These are phyloP conservation scores for Phyllopteryx taeniolatus DNA, from an alignment of 2,113 vertebrate genomes.

Conservation along the genomic window DNA sequence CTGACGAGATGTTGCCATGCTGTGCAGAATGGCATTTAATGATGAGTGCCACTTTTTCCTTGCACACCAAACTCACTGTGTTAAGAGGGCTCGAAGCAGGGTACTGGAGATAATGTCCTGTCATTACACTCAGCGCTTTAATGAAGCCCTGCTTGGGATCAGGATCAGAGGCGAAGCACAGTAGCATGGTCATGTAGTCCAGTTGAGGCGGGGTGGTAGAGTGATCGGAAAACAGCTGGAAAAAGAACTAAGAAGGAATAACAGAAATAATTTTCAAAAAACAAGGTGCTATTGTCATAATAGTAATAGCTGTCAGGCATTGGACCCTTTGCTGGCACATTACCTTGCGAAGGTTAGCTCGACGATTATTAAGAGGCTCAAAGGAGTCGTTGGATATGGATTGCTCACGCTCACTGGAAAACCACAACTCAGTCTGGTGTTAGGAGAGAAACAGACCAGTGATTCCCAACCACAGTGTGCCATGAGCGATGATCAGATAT, in stretches of 20 bases:
- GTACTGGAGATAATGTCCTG: constrained; percentile 63
- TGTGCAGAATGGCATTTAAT: background rate
- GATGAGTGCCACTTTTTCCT: background rate
- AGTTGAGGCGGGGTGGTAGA: constrained; percentile 63
- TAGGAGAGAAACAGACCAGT: background rate
- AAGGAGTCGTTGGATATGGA: constrained; percentile 65
- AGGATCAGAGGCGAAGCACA: constrained; percentile 82
- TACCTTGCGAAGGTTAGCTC: constrained; percentile 79
- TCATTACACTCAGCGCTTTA: constrained; percentile 79
- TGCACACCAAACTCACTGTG: constrained; percentile 44
- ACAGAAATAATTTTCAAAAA: background rate
- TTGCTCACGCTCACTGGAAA: constrained; percentile 68
- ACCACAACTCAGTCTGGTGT: constrained; percentile 85
- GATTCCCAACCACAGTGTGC: background rate
- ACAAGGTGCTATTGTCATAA: background rate
- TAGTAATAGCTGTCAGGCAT: background rate
- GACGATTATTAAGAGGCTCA: constrained; percentile 73
- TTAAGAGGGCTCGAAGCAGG: constrained; percentile 26
- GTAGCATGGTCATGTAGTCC: constrained; percentile 82
- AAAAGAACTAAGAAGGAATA: constrained; percentile 80
- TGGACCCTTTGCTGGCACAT: background rate
- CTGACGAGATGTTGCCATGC: background rate
- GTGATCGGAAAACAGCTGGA: constrained; percentile 80
- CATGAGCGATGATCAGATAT: background rate
- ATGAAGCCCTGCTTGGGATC: constrained; percentile 80